These are phyloP conservation scores for Rattus norvegicus DNA, from an alignment of 2,113 vertebrate genomes.

Conservation along the genomic window DNA sequence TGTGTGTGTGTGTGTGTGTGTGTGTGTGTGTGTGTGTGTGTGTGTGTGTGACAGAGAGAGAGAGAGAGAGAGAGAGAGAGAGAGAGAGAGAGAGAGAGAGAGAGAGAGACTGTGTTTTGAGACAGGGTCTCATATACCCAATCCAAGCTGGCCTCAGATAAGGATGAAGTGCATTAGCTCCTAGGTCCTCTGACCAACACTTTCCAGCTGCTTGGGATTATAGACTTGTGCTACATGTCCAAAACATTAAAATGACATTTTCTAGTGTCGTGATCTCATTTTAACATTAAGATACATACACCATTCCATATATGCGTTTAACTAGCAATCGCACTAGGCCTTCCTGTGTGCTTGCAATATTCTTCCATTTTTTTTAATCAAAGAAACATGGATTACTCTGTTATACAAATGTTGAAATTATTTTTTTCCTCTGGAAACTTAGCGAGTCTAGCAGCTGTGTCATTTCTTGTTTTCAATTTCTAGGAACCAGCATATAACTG, in stretches of 20 bases:
- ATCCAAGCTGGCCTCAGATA: neutral
- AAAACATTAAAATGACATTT: neutral
- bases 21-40: neutral
- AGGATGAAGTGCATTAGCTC: neutral
- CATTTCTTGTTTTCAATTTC: slow-evolving; percentile 28
- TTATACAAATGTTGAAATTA: neutral
- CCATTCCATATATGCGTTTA: neutral
- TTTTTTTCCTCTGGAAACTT: neutral
- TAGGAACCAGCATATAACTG: neutral
- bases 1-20: neutral
- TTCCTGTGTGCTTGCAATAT: neutral
- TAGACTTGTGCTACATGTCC: neutral
- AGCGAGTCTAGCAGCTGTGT: neutral
- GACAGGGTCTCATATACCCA: neutral
- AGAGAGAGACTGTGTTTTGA: neutral
- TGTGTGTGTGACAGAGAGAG: neutral
- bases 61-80: too few relatives aligned
- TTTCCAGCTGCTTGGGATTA: neutral
- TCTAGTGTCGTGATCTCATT: neutral
- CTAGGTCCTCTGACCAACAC: neutral
- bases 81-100: neutral
- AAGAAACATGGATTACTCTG: neutral
- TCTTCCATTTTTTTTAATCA: neutral
- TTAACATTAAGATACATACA: neutral
- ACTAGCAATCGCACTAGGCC: neutral